Conservation (phyloP, 2,888 invertebrate genomes). For the Eueremaeus valkanovi region DNA sequence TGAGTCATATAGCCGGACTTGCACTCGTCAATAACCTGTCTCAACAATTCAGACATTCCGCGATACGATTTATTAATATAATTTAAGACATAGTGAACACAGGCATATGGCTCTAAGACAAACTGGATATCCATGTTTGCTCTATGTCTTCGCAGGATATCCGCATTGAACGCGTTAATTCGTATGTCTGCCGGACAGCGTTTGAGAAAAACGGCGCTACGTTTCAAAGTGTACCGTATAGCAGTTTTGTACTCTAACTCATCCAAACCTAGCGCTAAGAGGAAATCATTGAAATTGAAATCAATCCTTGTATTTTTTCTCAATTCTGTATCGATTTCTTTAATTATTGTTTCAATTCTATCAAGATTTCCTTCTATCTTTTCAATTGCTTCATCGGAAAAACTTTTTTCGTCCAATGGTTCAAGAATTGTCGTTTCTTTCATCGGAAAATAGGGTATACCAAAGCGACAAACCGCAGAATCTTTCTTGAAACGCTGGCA, state of each 20-base stretch:
- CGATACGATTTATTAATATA: slow-evolving; percentile 42
- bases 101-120: slow-evolving; percentile 37
- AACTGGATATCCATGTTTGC: slow-evolving; percentile 43
- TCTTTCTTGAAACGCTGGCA: neutral
- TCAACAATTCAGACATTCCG: slow-evolving; percentile 38
- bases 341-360: no score
- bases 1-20: slow-evolving; percentile 47
- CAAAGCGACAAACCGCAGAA: slow-evolving; percentile 34
- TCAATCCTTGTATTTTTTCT: no score
- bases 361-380: neutral
- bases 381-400: neutral
- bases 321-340: no score
- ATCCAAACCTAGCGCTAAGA: no score
- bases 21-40: slow-evolving; percentile 43
- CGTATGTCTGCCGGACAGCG: neutral
- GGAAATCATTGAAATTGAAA: no score
- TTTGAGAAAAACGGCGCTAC: slow-evolving; percentile 7
- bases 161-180: slow-evolving; percentile 21
- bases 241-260: no score
- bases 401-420: slow-evolving; percentile 15
- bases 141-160: neutral
- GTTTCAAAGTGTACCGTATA: neutral
- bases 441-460: slow-evolving; percentile 40
- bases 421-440: neutral
- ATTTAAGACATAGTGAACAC: slow-evolving; percentile 38